These are phyloP conservation scores for Yoshiicerus persimilis DNA, from an alignment of 1,140 invertebrate species.

Conservation along the genomic window DNA sequence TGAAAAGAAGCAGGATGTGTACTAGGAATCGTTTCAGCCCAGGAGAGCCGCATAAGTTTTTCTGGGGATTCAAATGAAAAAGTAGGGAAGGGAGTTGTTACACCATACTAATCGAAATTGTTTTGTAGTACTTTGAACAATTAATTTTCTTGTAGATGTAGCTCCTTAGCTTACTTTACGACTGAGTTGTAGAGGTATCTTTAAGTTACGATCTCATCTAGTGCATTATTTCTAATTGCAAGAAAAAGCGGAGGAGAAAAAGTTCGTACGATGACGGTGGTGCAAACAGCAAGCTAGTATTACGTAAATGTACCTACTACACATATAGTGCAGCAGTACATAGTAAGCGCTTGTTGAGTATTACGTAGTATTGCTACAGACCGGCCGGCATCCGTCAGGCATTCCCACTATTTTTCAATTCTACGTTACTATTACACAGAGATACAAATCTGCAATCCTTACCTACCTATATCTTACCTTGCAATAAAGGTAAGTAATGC, in stretches of 20 bases:
- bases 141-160: neutral
- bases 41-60: neutral
- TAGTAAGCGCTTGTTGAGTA: neutral
- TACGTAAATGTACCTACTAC: neutral
- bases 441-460: neutral
- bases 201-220: neutral
- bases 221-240: neutral
- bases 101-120: neutral
- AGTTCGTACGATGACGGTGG: too few species aligned
- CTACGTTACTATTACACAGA: too few species aligned
- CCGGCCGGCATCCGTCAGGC: neutral
- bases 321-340: neutral
- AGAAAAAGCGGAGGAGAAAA: neutral
- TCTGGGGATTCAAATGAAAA: neutral
- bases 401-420: neutral
- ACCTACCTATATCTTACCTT: neutral
- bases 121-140: neutral
- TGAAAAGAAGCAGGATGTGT: neutral
- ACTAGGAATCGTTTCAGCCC: neutral
- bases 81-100: slow-evolving; percentile 10
- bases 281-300: too few species aligned
- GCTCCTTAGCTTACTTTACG: neutral
- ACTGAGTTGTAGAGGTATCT: neutral
- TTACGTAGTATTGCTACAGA: neutral
- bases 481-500: neutral